Conservation (phyloP, 2,113 vertebrate genomes). For the Phrynocephalus versicolor region DNA sequence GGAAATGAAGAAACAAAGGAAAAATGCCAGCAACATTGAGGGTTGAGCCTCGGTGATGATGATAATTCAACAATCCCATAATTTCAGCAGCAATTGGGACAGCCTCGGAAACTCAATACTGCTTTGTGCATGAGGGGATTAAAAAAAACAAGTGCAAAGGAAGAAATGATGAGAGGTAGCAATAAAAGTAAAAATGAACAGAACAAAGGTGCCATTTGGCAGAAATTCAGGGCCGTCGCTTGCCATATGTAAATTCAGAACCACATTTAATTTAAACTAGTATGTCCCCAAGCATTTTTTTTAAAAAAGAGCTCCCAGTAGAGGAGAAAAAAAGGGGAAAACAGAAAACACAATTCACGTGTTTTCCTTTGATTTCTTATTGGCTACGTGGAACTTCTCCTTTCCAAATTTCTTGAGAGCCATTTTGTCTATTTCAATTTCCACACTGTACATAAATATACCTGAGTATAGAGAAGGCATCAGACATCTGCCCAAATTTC, state of each 20-base stretch:
- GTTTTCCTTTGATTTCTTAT: conserved; percentile 16
- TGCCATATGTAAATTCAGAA: conserved; percentile 29
- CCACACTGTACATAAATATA: conserved; percentile 43
- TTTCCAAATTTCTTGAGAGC: conserved; percentile 8
- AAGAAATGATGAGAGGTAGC: conserved; percentile 13
- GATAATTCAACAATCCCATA: not conserved
- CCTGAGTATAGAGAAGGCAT: not conserved
- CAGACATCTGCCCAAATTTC: conserved; percentile 21
- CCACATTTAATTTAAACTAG: not conserved
- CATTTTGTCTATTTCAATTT: conserved; percentile 21
- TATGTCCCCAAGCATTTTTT: not conserved
- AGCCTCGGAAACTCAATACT: conserved; percentile 20
- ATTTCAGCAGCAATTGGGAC: not conserved
- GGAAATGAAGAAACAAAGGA: conserved; percentile 9
- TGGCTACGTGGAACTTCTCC: conserved; percentile 31
- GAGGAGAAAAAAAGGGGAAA: conserved; percentile 6
- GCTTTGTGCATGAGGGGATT: conserved; percentile 17
- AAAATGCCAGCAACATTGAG: not conserved
- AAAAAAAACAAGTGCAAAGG: conserved; percentile 21
- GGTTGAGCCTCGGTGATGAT: not conserved
- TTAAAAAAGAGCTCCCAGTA: conserved; percentile 16
- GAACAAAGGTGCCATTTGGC: conserved; percentile 53
- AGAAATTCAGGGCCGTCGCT: conserved; percentile 27
- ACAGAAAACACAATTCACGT: not conserved
- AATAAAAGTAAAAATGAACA: conserved; percentile 31